Percentiles rank a stretch among this genome's conserved stretches.
These are phyloP conservation scores for Cerastoderma edule DNA, from an alignment of 2,888 invertebrate species.

Conservation along the genomic window DNA sequence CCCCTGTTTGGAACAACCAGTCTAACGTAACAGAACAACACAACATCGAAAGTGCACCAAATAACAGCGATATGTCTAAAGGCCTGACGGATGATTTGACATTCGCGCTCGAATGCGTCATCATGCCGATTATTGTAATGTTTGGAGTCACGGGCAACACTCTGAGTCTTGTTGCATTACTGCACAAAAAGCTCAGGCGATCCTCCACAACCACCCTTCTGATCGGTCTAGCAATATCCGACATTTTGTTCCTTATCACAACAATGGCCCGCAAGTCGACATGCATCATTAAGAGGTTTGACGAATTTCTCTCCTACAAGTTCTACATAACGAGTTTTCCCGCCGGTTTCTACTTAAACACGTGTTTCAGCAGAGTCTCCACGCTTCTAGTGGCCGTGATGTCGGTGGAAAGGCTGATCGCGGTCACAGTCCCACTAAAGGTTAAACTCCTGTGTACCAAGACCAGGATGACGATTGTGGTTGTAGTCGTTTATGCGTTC, in stretches of 20 bases:
- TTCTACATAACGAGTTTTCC: slow-evolving; percentile 27
- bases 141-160: slow-evolving; percentile 34
- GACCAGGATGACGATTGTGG: slow-evolving; percentile 21
- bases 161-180: slow-evolving; percentile 28
- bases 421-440: slow-evolving; percentile 47
- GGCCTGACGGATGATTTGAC: neutral
- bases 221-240: slow-evolving; percentile 23
- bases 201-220: slow-evolving; percentile 19
- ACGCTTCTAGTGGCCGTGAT: slow-evolving; percentile 36
- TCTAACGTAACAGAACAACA: too few relatives aligned
- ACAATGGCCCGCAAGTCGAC: slow-evolving; percentile 25
- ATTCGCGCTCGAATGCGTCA: slow-evolving; percentile 28
- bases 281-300: slow-evolving; percentile 38
- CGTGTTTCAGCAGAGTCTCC: slow-evolving; percentile 31
- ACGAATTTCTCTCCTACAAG: slow-evolving; percentile 8
- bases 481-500: slow-evolving; percentile 27
- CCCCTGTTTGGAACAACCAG: too few relatives aligned
- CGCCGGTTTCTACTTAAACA: slow-evolving; percentile 31
- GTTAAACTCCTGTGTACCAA: slow-evolving; percentile 27
- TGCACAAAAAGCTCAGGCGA: slow-evolving; percentile 15
- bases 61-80: neutral
- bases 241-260: slow-evolving; percentile 25
- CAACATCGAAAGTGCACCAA: too few relatives aligned
- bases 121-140: slow-evolving; percentile 35
- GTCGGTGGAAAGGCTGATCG: slow-evolving; percentile 39